These are phyloP conservation scores for Hepsetus odoe DNA, from an alignment of 2,113 vertebrate species.

Conservation along the genomic window DNA sequence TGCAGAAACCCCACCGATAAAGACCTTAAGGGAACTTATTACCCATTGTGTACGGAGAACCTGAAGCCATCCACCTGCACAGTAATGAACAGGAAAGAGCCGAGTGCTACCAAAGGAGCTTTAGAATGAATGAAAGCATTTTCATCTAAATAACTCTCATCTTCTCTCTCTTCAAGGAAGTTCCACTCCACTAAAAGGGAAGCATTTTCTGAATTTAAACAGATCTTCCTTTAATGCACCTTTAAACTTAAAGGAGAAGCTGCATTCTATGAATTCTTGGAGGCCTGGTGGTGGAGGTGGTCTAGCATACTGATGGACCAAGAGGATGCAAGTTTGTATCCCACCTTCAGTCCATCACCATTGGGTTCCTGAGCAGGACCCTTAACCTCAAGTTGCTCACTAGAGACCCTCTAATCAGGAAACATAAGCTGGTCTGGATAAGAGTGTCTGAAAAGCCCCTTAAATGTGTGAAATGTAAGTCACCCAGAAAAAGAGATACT, in stretches of 20 bases:
- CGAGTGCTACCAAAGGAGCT: not conserved
- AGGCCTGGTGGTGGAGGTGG: too few species aligned
- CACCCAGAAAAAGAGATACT: constrained; percentile 65
- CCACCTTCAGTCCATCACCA: too few species aligned
- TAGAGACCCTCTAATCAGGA: too few species aligned
- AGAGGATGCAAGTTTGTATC: too few species aligned
- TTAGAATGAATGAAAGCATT: constrained; percentile 21
- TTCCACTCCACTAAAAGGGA: constrained; percentile 68
- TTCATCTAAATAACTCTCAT: constrained; percentile 33
- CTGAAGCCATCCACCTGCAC: not conserved
- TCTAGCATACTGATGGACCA: too few species aligned
- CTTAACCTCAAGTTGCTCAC: too few species aligned
- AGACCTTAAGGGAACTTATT: not conserved
- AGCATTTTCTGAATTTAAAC: constrained; percentile 75
- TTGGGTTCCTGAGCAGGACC: too few species aligned
- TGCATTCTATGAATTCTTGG: constrained; percentile 63
- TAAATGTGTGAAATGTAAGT: too few species aligned
- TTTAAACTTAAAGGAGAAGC: constrained; percentile 68
- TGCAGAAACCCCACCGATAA: not conserved
- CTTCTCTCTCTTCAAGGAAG: constrained; percentile 27
- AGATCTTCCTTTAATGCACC: constrained; percentile 66
- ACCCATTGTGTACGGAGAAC: not conserved
- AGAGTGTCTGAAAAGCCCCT: too few species aligned
- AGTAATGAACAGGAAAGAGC: not conserved
- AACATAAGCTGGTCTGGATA: too few species aligned